A percentile compares a stretch with the other conserved stretches of the same genome.
Evolutionary conservation across 2,113 vertebrate genomes (phyloP).

Genomic region (Xiphophorus maculatus): DNA sequence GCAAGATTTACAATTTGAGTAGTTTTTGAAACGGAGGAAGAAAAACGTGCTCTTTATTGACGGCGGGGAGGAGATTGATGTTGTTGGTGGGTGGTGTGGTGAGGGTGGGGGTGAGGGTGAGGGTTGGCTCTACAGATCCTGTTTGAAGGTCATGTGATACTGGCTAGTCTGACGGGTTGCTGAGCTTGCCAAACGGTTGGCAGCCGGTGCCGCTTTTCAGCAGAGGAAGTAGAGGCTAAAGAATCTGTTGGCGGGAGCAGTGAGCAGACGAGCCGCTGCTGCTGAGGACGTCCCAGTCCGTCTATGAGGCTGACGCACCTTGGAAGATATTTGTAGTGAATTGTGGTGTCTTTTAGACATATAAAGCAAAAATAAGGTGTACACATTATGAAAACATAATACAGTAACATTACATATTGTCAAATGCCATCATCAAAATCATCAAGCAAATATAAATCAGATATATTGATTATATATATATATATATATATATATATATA

Average conservation of each 20-base stretch:
- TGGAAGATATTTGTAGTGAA: neutral
- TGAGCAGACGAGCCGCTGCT: conserved; percentile 6
- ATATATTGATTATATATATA: too few species aligned
- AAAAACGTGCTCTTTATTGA: conserved; percentile 72
- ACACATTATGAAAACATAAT: too few species aligned
- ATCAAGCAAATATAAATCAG: too few species aligned
- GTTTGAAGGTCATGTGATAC: conserved; percentile 80
- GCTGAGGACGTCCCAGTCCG: conserved; percentile 35
- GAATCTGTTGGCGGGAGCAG: conserved; percentile 50
- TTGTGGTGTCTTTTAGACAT: neutral
- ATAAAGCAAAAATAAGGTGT: neutral
- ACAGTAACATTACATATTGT: too few species aligned
- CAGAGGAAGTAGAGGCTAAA: conserved; percentile 53
- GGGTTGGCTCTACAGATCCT: conserved; percentile 38
- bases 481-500: too few species aligned
- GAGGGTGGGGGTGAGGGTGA: neutral
- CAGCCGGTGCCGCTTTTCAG: conserved; percentile 35
- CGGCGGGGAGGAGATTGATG: conserved; percentile 21
- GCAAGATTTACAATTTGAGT: conserved; percentile 75
- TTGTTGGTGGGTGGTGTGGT: conserved; percentile 4
- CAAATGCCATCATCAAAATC: too few species aligned
- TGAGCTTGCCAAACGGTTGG: conserved; percentile 62
- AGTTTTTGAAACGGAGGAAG: conserved; percentile 80
- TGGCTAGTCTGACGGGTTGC: conserved; percentile 49
- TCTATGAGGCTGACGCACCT: neutral